These are phyloP conservation scores for Sesia apiformis DNA, from an alignment of 2,888 invertebrate genomes.

Conservation along the genomic window DNA sequence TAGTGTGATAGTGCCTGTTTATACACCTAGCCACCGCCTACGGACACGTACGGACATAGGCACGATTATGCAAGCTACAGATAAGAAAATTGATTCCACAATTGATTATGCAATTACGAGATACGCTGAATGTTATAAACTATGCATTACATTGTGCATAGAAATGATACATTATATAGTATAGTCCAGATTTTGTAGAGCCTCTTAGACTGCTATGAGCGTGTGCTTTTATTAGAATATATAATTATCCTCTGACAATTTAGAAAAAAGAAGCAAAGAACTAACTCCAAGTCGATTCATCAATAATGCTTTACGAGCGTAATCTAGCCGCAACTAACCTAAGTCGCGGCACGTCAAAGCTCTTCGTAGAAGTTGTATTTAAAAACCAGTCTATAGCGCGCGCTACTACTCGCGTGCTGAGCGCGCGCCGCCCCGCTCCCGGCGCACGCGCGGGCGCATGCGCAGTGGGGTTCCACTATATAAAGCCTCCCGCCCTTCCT, in stretches of 20 bases:
- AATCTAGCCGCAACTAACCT: slow-evolving; percentile 36
- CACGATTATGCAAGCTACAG: not conserved
- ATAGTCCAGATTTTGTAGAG: no score
- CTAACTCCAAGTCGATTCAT: no score
- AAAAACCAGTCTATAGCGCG: slow-evolving; percentile 62
- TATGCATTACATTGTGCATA: no score
- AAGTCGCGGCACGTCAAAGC: slow-evolving; percentile 62
- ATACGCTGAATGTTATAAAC: no score
- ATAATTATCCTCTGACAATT: no score
- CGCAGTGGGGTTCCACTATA: slow-evolving; percentile 40
- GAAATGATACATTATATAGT: no score
- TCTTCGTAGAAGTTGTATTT: slow-evolving; percentile 56
- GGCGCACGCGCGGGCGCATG: slow-evolving; percentile 32
- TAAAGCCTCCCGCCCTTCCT: slow-evolving; percentile 58
- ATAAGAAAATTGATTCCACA: not conserved
- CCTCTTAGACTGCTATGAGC: no score
- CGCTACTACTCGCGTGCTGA: slow-evolving; percentile 62
- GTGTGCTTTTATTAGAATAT: no score
- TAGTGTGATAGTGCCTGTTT: slow-evolving; percentile 25
- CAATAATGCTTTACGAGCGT: slow-evolving; percentile 39
- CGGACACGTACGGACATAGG: not conserved
- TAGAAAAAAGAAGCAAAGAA: no score
- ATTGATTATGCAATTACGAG: not conserved
- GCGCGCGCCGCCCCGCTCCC: slow-evolving; percentile 32
- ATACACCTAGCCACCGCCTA: not conserved